phyloP scores from a whole-genome alignment of 2,113 vertebrate genomes.

The Boleophthalmus pectinirostris region DNA sequence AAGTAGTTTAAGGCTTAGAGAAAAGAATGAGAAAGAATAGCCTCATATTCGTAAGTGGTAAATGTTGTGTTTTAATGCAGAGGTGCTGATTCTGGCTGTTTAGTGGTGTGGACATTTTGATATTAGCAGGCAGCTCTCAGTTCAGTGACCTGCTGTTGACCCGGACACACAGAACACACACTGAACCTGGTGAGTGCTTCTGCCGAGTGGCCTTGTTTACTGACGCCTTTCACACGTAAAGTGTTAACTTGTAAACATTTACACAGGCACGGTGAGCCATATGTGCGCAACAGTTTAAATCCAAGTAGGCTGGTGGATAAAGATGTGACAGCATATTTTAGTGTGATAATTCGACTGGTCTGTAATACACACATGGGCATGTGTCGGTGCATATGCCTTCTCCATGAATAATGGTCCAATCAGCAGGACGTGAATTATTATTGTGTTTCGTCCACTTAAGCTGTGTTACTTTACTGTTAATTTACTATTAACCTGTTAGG shows the following conservation, averaged over 20 bases:
- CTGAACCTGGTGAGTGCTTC: constrained; percentile 33
- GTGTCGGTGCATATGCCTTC: constrained; percentile 33
- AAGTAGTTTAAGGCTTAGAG: too few relatives aligned
- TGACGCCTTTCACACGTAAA: constrained; percentile 8
- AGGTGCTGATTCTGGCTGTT: constrained; percentile 1
- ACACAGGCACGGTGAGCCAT: background rate
- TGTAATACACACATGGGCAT: constrained; percentile 15
- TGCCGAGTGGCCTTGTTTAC: constrained; percentile 16
- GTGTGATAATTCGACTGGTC: constrained; percentile 33
- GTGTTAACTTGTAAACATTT: constrained; percentile 30
- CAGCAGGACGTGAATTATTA: constrained; percentile 46
- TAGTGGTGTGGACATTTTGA: constrained; percentile 25
- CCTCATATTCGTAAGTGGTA: background rate
- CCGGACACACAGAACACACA: constrained; percentile 20
- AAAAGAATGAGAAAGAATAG: too few relatives aligned
- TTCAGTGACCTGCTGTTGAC: constrained; percentile 62
- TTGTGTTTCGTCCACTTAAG: constrained; percentile 46
- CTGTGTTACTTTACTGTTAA: constrained; percentile 27
- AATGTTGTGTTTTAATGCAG: constrained; percentile 5
- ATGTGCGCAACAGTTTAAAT: constrained; percentile 12
- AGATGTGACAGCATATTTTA: constrained; percentile 10
- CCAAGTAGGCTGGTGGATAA: background rate
- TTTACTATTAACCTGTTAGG: constrained; percentile 7
- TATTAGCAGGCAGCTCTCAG: constrained; percentile 63
- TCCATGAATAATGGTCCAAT: constrained; percentile 43